These are phyloP conservation scores for Lutraria rhynchaena DNA, from an alignment of 1,140 invertebrate genomes.

Conservation along the genomic window DNA sequence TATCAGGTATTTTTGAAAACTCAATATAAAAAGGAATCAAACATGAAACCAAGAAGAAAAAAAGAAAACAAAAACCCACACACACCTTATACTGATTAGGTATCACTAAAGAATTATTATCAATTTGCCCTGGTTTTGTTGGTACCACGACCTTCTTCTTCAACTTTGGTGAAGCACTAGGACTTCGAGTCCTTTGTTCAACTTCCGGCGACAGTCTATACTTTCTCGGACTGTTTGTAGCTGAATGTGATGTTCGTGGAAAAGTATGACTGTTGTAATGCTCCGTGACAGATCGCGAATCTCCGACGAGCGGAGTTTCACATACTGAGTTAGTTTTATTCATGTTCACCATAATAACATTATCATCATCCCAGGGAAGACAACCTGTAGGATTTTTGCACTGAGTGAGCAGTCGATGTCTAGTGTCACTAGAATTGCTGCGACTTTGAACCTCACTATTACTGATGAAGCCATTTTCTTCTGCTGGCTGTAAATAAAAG, in stretches of 20 bases:
- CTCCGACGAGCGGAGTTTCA: slow-evolving; percentile 38
- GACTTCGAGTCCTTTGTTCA: slow-evolving; percentile 65
- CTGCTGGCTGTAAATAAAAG: slow-evolving; percentile 6
- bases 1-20: too few species aligned
- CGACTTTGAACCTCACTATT: neutral
- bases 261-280: slow-evolving; percentile 55
- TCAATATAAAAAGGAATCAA: neutral
- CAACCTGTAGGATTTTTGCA: slow-evolving; percentile 51
- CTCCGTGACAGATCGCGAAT: neutral
- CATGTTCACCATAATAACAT: slow-evolving; percentile 70
- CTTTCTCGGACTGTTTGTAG: slow-evolving; percentile 63
- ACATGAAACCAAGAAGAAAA: neutral
- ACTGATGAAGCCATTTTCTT: slow-evolving; percentile 34
- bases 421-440: slow-evolving; percentile 35
- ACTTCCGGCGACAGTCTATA: slow-evolving; percentile 69
- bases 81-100: slow-evolving; percentile 86
- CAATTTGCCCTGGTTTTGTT: slow-evolving; percentile 88
- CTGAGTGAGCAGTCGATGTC: slow-evolving; percentile 37
- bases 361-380: slow-evolving; percentile 76
- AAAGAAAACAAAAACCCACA: neutral
- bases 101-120: slow-evolving; percentile 88
- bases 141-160: slow-evolving; percentile 67
- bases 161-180: slow-evolving; percentile 75
- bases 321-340: slow-evolving; percentile 41
- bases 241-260: slow-evolving; percentile 58